Evolutionary conservation across 2,888 invertebrate species (phyloP).

Genomic region (Pandemis cinnamomeana): DNA sequence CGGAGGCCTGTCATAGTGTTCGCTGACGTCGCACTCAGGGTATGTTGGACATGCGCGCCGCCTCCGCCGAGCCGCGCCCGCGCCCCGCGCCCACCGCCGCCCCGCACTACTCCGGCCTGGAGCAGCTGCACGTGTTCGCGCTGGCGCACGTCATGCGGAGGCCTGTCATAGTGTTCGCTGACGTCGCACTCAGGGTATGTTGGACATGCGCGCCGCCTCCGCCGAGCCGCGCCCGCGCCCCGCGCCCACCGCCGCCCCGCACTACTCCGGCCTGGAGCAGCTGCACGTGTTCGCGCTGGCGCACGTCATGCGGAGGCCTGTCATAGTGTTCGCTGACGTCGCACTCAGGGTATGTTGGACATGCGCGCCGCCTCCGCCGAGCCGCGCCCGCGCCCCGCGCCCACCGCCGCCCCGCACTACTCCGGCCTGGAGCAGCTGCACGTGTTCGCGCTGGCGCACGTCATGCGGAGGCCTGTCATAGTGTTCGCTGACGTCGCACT

Average conservation of each 20-base stretch:
- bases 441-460: slow-evolving; percentile 92
- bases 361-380: slow-evolving; percentile 72
- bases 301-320: slow-evolving; percentile 91
- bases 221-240: slow-evolving; percentile 66
- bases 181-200: slow-evolving; percentile 87
- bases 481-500: slow-evolving; percentile 93
- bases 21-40: slow-evolving; percentile 90
- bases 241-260: slow-evolving; percentile 79
- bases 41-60: slow-evolving; percentile 67
- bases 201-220: slow-evolving; percentile 68
- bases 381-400: slow-evolving; percentile 62
- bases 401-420: slow-evolving; percentile 85
- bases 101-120: slow-evolving; percentile 90
- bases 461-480: slow-evolving; percentile 91
- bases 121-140: slow-evolving; percentile 93
- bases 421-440: slow-evolving; percentile 94
- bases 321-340: slow-evolving; percentile 93
- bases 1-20: slow-evolving; percentile 92
- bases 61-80: slow-evolving; percentile 71
- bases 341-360: slow-evolving; percentile 86
- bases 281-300: slow-evolving; percentile 93
- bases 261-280: slow-evolving; percentile 92
- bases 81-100: slow-evolving; percentile 69
- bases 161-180: slow-evolving; percentile 93
- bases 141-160: slow-evolving; percentile 92